A percentile compares a stretch with the other conserved stretches of the same genome.
phyloP scores from a whole-genome alignment of 2,888 invertebrate genomes.

The Amphipyra tragopoginis region DNA sequence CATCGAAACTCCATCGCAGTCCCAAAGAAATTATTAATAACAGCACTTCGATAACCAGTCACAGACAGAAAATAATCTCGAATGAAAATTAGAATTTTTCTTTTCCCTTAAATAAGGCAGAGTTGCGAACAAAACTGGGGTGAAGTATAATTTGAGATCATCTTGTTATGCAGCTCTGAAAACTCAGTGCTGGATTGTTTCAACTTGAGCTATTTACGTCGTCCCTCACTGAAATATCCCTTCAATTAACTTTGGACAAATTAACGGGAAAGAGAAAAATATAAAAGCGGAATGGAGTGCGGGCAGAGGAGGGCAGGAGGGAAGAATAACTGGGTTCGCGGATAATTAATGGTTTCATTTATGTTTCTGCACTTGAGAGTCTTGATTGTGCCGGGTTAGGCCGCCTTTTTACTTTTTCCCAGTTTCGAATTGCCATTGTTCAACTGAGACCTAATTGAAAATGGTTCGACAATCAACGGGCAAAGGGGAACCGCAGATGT shows the following conservation, averaged over 20 bases:
- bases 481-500: constrained; percentile 12
- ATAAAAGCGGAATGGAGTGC: constrained; percentile 71
- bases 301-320: constrained; percentile 68
- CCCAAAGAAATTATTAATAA: constrained; percentile 43
- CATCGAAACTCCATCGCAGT: constrained; percentile 46
- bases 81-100: constrained; percentile 58
- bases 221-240: constrained; percentile 75
- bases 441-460: constrained; percentile 78
- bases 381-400: constrained; percentile 86
- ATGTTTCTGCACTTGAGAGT: constrained; percentile 89
- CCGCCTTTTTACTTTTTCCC: constrained; percentile 78
- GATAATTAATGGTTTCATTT: constrained; percentile 90
- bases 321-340: constrained; percentile 85
- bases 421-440: constrained; percentile 86
- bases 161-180: constrained; percentile 71
- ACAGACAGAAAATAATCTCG: constrained; percentile 36
- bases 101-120: constrained; percentile 54
- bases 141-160: constrained; percentile 68
- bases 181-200: constrained; percentile 68
- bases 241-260: constrained; percentile 85
- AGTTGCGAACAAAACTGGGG: constrained; percentile 61
- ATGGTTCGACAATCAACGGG: constrained; percentile 71
- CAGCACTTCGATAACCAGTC: constrained; percentile 35
- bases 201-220: constrained; percentile 75
- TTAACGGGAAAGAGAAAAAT: constrained; percentile 82